These are phyloP conservation scores for Sturnira hondurensis DNA, from an alignment of 2,113 vertebrate genomes.

Conservation along the genomic window DNA sequence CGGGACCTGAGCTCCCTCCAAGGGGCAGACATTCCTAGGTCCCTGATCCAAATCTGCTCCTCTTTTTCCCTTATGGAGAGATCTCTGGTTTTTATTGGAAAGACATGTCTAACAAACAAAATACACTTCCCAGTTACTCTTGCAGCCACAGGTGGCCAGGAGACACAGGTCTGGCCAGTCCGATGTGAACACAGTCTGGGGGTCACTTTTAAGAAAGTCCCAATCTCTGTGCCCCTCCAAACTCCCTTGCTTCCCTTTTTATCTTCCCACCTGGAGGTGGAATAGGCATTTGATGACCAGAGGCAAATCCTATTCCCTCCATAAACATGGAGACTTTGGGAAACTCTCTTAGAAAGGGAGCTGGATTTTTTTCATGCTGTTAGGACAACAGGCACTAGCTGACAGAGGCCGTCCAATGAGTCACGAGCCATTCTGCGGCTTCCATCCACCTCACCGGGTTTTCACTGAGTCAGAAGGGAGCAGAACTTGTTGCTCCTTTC, in stretches of 20 bases:
- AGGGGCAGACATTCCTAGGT: background rate
- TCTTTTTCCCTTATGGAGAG: background rate
- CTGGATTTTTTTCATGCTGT: background rate
- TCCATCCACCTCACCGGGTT: background rate
- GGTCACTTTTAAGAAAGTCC: background rate
- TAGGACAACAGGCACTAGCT: background rate
- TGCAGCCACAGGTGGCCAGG: background rate
- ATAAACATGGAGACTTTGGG: background rate
- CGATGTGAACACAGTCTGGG: background rate
- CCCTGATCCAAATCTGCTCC: background rate
- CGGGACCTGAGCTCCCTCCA: background rate
- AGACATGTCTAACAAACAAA: background rate
- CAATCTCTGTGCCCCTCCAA: too few relatives aligned
- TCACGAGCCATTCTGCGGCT: background rate
- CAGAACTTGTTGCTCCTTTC: background rate
- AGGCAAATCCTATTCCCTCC: background rate
- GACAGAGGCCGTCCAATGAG: background rate
- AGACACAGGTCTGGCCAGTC: background rate
- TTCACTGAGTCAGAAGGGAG: background rate
- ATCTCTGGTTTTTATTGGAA: background rate
- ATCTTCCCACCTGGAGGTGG: background rate
- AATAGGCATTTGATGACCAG: background rate
- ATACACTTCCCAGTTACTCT: background rate
- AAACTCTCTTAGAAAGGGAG: background rate
- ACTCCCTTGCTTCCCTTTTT: accelerated